These are phyloP conservation scores for Lepidurus packardi DNA, from an alignment of 1,140 invertebrate genomes.

Conservation along the genomic window DNA sequence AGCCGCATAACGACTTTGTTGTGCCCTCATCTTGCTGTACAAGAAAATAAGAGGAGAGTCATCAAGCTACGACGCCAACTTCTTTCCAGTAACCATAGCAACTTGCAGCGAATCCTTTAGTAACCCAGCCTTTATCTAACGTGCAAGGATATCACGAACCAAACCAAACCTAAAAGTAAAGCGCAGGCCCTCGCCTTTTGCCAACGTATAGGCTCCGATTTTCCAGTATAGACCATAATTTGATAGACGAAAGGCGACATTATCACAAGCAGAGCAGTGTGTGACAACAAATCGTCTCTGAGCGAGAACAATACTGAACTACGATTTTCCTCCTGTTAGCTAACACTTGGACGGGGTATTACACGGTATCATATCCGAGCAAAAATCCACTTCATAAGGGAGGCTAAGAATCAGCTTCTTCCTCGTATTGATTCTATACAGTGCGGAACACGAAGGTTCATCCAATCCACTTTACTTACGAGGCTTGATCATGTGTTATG, in stretches of 20 bases:
- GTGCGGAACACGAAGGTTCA: not conserved
- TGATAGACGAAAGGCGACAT: constrained; percentile 18
- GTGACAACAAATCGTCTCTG: not conserved
- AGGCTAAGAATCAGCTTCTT: not conserved
- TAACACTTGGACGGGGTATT: not conserved
- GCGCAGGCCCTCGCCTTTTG: constrained; percentile 12
- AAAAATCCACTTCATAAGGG: not conserved
- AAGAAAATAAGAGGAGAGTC: not conserved
- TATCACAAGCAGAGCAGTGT: not conserved
- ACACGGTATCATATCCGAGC: not conserved
- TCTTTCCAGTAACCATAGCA: not conserved
- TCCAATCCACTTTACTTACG: not conserved
- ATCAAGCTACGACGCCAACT: not conserved
- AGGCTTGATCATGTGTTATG: not conserved
- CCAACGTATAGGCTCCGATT: constrained; percentile 12
- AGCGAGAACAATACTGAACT: not conserved
- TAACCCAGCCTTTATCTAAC: not conserved
- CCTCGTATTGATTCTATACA: not conserved
- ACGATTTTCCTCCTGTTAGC: not conserved
- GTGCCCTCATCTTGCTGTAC: not conserved
- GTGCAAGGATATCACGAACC: not conserved
- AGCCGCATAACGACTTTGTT: not conserved
- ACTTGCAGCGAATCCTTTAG: not conserved
- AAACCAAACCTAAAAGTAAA: constrained; percentile 20
- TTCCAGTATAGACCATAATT: constrained; percentile 22